These are phyloP conservation scores for Oryzaephilus surinamensis DNA, from an alignment of 1,140 invertebrate genomes.

Conservation along the genomic window DNA sequence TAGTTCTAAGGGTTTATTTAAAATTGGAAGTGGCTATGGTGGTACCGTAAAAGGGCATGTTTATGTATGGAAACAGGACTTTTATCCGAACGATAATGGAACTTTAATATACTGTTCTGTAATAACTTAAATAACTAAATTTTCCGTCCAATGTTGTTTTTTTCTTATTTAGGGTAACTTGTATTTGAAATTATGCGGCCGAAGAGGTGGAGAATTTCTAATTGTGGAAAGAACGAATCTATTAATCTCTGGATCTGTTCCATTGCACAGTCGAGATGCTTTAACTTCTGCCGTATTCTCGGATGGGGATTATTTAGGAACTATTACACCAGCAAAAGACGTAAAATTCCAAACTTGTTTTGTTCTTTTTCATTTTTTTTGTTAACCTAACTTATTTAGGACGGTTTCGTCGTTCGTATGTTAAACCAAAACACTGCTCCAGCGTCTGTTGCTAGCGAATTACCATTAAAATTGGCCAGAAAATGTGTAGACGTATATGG, in stretches of 20 bases:
- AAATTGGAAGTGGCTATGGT: constrained; percentile 87
- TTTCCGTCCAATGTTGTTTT: background rate
- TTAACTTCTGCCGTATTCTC: constrained; percentile 67
- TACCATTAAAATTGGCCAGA: constrained; percentile 67
- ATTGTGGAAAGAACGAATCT: constrained; percentile 50
- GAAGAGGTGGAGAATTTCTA: constrained; percentile 49
- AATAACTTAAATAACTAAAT: constrained; percentile 19
- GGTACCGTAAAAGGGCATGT: constrained; percentile 81
- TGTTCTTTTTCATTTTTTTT: constrained; percentile 7
- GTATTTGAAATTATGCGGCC: constrained; percentile 44
- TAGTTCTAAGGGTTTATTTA: constrained; percentile 66
- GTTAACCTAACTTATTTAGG: constrained; percentile 42
- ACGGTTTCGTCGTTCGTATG: constrained; percentile 70
- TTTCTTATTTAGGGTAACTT: constrained; percentile 39
- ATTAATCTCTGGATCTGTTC: constrained; percentile 46
- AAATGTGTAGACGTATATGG: constrained; percentile 71
- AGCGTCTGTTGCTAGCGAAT: constrained; percentile 48
- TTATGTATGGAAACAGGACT: constrained; percentile 69
- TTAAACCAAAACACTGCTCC: constrained; percentile 57
- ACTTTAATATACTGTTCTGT: constrained; percentile 81
- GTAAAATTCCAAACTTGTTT: constrained; percentile 44
- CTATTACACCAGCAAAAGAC: constrained; percentile 69
- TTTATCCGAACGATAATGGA: constrained; percentile 64
- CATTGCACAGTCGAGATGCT: constrained; percentile 50
- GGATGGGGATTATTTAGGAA: constrained; percentile 72